phyloP scores from a whole-genome alignment of 1,140 invertebrate species.

The Aphidius ervi region DNA sequence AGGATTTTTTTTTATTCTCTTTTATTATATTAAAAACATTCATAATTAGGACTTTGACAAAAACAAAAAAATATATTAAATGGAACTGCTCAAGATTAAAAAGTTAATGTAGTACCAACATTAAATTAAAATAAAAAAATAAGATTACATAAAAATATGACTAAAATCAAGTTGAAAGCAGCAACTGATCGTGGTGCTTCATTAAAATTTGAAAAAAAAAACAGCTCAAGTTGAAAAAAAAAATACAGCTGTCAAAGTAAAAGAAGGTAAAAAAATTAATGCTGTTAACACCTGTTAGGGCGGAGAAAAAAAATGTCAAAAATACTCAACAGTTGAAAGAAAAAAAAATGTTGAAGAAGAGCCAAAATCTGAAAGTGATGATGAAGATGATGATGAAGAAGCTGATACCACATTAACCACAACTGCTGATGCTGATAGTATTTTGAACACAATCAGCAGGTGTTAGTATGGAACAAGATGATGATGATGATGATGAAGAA shows the following conservation, averaged over 20 bases:
- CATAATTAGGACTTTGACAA: too few species aligned
- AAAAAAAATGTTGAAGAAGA: not conserved
- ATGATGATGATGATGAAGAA: constrained; percentile 20
- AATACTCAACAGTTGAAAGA: not conserved
- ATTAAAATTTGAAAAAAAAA: not conserved
- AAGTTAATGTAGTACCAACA: not conserved
- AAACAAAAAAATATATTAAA: constrained; percentile 25
- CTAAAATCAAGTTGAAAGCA: not conserved
- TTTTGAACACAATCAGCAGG: constrained; percentile 12
- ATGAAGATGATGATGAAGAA: constrained; percentile 5
- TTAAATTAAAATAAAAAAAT: not conserved
- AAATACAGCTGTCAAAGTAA: constrained; percentile 38
- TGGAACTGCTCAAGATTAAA: too few species aligned
- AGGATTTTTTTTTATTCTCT: too few species aligned
- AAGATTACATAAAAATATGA: not conserved
- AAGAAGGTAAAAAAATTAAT: constrained; percentile 7
- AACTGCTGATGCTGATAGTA: not conserved
- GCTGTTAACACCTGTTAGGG: not conserved
- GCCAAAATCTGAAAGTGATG: not conserved
- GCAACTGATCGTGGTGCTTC: not conserved
- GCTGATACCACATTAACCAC: not conserved
- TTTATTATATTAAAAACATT: too few species aligned
- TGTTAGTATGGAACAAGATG: constrained; percentile 16
- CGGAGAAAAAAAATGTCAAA: not conserved
- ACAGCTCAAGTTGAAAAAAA: constrained; percentile 34